Base-by-base conservation (phyloP, 1,140 invertebrate species). In the Holcopasites calliopsidis region DNA sequence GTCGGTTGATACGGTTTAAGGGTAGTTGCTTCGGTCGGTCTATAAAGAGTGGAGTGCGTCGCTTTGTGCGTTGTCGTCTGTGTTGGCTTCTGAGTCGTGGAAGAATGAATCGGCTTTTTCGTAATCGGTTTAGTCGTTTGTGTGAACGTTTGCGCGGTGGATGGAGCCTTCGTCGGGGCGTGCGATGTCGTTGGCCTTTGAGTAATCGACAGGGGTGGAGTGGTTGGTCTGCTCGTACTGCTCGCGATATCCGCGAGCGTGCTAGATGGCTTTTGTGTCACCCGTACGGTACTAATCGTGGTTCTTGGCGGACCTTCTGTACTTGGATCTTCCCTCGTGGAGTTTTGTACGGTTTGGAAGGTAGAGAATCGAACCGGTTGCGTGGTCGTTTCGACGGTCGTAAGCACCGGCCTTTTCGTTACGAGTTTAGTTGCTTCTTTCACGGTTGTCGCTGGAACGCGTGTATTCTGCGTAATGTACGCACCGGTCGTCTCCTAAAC, bases 331-430 rank as follows among this genome's bases (percentile, higher is more conserved):
- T 44, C 65, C 6, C 35, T 57, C 3, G 60, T 23, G 16, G 62
- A 50, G 33, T 88, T 86, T 61, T 89, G 85, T 31, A 90, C 84
- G 1, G 85, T 89, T 77, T 92, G 91, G 57, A 90, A 91, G 11
- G 91, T 91, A 18, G 88, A 89, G 0, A 91, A 61, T 33, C 85
- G 85, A 16, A 84, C 85, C 8, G 88, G 79, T 55, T 90, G 83
- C 16, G 87, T 89, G 7, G 87, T 88, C 18, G 79, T 84, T 31
- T 87, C 64, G 28, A 86, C 66, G 13, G 60, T 84, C 21, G 62
- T 61, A n/a, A 44, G 76, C 10, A 68, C 77, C 10, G 86, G 86
- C 21, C 80, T 89, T 23, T 83, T 89, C 3, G 85, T 85, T 0
- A 64, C 64, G 5, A 77, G 42, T 26, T 80, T 77, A 6, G 76